Base-by-base conservation (phyloP, 2,797 vertebrate genomes). In the Siniperca scherzeri region DNA sequence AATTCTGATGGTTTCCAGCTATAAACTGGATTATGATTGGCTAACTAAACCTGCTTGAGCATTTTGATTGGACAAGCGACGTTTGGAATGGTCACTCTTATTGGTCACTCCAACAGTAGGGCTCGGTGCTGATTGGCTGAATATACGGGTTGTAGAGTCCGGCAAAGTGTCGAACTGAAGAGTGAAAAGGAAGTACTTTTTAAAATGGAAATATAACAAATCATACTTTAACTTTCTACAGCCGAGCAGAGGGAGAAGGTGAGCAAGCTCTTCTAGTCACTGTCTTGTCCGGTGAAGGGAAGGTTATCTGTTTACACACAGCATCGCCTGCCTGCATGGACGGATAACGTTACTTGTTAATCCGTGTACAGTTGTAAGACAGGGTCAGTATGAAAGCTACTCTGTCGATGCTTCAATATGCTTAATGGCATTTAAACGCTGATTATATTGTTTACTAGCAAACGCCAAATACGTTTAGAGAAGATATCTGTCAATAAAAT, bases 171-270 rank as follows among this genome's bases (percentile, higher is more conserved):
- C 78, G 85, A 91, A 94, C 73, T 89, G 82, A 76, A 56, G 60
- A 86, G 81, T 85, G 85, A 92, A 81, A 88, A 93, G 92, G 93
- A 93, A 94, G 92, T 91, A 87, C 68, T 91, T 90, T 91, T 89
- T 59, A 44, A 74, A 85, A 90, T 91, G 82, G 36, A 78, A 78
- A 84, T 82, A 57, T 73, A 79, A 10, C 25, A 50, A 80, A 74
- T 13, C 10, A 2, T n/a, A 44, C 30, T 56, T 70, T 61, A 61
- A 83, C 27, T 80, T 71, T 65, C 0, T 4, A 3, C 30, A 53
- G 64, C 46, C 19, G 50, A 62, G 56, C 73, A 3, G 62, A 30
- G 67, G 77, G 38, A 81, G 61, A 38, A 82, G 89, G 91, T 93
- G 78, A 93, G 90, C 78, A 0, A n/a, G 1, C 11, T 81, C n/a